phyloP scores from a whole-genome alignment of 1,140 invertebrate genomes.

The Thalassaphorura encarpata region DNA sequence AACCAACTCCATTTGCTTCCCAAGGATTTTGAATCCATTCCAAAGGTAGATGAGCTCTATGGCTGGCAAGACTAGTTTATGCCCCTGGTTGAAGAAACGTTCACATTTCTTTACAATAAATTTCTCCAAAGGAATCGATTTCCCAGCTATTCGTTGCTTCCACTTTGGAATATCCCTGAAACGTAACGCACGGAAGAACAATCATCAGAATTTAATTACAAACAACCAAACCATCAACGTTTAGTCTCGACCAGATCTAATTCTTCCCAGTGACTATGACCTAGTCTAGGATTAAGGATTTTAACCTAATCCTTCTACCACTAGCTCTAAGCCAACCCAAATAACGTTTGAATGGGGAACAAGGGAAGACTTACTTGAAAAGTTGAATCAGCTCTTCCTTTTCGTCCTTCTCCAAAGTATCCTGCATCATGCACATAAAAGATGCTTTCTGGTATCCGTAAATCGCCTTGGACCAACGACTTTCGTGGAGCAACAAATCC shows the following conservation, averaged over 20 bases:
- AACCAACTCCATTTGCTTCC: constrained; percentile 55
- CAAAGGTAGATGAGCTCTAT: constrained; percentile 85
- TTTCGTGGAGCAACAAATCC: constrained; percentile 58
- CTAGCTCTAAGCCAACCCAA: no score
- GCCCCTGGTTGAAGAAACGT: constrained; percentile 63
- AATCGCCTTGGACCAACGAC: constrained; percentile 81
- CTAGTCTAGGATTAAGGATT: no score
- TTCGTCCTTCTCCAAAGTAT: constrained; percentile 45
- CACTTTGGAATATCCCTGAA: constrained; percentile 62
- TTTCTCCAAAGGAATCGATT: constrained; percentile 93
- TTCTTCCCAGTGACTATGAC: no score
- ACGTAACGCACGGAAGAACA: constrained; percentile 32
- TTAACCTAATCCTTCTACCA: no score
- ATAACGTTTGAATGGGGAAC: no score
- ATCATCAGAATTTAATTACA: not conserved
- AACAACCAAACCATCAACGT: no score
- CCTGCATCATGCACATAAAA: constrained; percentile 60
- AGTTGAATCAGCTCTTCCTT: constrained; percentile 44
- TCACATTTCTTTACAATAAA: constrained; percentile 77
- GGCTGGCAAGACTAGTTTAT: constrained; percentile 63
- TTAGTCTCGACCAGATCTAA: no score
- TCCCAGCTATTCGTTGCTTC: constrained; percentile 86
- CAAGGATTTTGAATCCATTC: constrained; percentile 82
- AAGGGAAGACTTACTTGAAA: constrained; percentile 44
- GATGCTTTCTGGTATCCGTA: constrained; percentile 83